Conservation (phyloP, 2,113 vertebrate genomes). For the Casuarius casuarius region DNA sequence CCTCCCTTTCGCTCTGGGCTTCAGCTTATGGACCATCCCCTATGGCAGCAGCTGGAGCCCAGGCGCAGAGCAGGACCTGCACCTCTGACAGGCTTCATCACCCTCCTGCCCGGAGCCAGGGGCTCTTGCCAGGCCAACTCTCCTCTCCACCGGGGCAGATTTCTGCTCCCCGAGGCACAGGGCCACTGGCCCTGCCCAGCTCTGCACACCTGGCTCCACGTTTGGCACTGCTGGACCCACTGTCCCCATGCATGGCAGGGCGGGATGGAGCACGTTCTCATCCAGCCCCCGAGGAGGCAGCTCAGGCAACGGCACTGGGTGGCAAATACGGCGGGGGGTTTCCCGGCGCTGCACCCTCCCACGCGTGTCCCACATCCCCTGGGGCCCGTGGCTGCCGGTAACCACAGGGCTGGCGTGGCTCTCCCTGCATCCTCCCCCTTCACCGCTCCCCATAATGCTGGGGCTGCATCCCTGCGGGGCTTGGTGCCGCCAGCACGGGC, state of each 20-base stretch:
- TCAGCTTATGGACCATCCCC: background rate
- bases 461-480: background rate
- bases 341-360: background rate
- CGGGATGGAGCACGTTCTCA: background rate
- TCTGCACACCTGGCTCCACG: background rate
- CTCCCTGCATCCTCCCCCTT: background rate
- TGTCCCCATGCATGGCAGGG: accelerated
- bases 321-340: background rate
- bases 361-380: accelerated
- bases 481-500: accelerated
- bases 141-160: too few relatives aligned
- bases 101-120: background rate
- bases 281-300: background rate
- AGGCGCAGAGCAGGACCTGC: background rate
- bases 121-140: background rate
- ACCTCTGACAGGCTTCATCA: accelerated
- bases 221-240: background rate
- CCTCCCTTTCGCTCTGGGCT: background rate
- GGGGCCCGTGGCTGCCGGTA: accelerated
- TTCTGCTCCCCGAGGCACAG: too few relatives aligned
- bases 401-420: background rate
- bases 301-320: background rate
- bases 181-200: background rate
- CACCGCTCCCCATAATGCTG: accelerated
- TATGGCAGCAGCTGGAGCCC: accelerated